Evolutionary conservation across 2,888 invertebrate genomes (phyloP), one percentile per base, ranked within the genome.

Genomic region (Papilio protenor): DNA sequence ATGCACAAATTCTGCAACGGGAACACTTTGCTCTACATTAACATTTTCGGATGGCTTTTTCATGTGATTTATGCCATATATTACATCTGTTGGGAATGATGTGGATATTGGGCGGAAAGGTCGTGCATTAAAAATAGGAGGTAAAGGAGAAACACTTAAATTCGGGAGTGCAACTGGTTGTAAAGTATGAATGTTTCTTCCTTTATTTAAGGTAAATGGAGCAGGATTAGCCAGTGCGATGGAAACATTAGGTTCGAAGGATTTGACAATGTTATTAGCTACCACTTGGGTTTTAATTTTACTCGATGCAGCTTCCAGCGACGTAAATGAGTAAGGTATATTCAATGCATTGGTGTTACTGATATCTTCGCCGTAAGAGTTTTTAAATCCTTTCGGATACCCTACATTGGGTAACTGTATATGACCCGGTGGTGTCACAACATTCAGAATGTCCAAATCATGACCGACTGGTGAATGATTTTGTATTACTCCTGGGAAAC

Each of bases 1-100:
- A 64, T 97, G 96, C 0, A 97, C 93, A 84, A 95, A 97, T 85
- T 97, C 96, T 4, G 96, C 96, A 10, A 97, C 83, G 64, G 96
- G 96, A 75, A 97, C 93, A 85, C 97, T 97, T 84, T 96, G 96
- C 71, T 95, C 89, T 33, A 96, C 91, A 83, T 96, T 94, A 14
- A 96, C 91, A 81, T 94, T 92, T 76, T 88, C 89, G 16, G 86
- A 83, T 76, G 84, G 81, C 74, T 88, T 87, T 81, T 91, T 89
- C 85, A 89, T 87, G 21, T 89, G 85, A 81, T 90, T 91, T 66
- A 91, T 87, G 33, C 91, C 90, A 76, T 93, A 91, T 16, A 89
- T 81, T 59, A 89, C 74, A 81, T 84, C 87, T 59, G 85, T 81
- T 16, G 87, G 81, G 78, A 90, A 87, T 75, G 82, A 82, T 45